Percentiles rank a stretch among this genome's conserved stretches.
These are phyloP conservation scores for Varecia variegata DNA, from an alignment of 2,797 vertebrate genomes.

Conservation along the genomic window DNA sequence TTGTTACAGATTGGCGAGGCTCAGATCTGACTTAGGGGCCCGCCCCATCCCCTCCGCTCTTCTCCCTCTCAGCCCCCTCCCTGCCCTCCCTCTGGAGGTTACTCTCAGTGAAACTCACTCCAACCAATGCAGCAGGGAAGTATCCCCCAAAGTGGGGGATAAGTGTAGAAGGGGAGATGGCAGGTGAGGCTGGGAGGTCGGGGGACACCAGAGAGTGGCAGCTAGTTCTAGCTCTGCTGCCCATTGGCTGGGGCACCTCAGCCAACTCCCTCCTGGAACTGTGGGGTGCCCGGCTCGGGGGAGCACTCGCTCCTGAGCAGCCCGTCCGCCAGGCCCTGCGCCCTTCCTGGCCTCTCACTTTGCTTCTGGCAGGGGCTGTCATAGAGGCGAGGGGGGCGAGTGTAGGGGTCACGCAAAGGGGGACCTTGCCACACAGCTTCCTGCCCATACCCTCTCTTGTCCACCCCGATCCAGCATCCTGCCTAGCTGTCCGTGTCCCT, in stretches of 20 bases:
- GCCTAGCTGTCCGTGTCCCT: background rate
- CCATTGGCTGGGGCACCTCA: background rate
- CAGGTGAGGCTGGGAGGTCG: background rate
- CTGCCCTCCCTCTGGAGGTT: background rate
- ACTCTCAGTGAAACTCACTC: background rate
- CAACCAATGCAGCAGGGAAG: fast-evolving
- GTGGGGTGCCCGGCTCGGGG: background rate
- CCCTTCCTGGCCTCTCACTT: background rate
- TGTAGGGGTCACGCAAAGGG: background rate
- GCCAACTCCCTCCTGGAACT: background rate
- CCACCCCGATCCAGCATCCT: fast-evolving
- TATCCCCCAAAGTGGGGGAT: background rate
- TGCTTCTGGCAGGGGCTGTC: background rate
- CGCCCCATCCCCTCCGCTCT: fast-evolving
- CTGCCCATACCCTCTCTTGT: background rate
- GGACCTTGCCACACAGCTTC: fast-evolving
- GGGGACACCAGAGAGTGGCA: background rate
- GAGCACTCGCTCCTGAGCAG: background rate
- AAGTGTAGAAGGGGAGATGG: too few relatives aligned
- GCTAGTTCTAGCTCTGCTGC: too few relatives aligned
- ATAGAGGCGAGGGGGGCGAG: background rate
- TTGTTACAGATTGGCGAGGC: too few relatives aligned
- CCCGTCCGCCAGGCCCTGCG: fast-evolving
- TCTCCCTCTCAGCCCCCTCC: background rate
- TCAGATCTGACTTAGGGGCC: background rate